Percentiles rank a stretch among this genome's conserved stretches.
Evolutionary conservation across 2,113 vertebrate species (phyloP).

Genomic region (Chroicocephalus ridibundus): DNA sequence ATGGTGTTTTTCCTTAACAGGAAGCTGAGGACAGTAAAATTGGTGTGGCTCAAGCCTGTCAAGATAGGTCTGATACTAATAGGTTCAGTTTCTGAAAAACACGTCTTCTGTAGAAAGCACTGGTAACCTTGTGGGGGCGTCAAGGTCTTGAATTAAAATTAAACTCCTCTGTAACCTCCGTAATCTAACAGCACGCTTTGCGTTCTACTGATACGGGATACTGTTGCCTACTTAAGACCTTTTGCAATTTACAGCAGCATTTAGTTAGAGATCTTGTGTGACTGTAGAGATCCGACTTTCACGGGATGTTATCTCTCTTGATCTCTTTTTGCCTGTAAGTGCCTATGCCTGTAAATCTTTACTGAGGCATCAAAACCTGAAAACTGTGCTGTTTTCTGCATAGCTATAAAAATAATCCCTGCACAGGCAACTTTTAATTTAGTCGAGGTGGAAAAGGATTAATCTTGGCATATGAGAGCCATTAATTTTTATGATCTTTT

Average conservation of each 20-base stretch:
- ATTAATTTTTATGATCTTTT: background rate
- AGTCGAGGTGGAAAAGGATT: background rate
- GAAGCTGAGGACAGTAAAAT: background rate
- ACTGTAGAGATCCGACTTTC: background rate
- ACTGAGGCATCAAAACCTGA: background rate
- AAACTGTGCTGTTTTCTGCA: background rate
- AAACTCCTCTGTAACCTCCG: background rate
- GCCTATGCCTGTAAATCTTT: background rate
- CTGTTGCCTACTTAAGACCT: background rate
- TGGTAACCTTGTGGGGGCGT: background rate
- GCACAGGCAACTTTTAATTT: background rate
- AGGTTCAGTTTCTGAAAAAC: background rate
- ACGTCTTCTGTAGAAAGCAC: background rate
- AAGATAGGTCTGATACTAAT: background rate
- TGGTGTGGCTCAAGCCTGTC: background rate
- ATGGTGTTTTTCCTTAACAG: background rate
- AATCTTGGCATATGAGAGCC: background rate
- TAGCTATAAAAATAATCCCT: background rate
- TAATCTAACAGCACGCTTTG: background rate
- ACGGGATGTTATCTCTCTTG: background rate
- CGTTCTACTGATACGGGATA: background rate
- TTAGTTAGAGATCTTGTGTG: background rate
- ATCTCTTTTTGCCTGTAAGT: background rate
- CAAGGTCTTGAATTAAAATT: constrained; percentile 10
- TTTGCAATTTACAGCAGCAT: background rate